Base-by-base conservation (phyloP, 2,797 vertebrate species). In the Muscicapa comitata region DNA sequence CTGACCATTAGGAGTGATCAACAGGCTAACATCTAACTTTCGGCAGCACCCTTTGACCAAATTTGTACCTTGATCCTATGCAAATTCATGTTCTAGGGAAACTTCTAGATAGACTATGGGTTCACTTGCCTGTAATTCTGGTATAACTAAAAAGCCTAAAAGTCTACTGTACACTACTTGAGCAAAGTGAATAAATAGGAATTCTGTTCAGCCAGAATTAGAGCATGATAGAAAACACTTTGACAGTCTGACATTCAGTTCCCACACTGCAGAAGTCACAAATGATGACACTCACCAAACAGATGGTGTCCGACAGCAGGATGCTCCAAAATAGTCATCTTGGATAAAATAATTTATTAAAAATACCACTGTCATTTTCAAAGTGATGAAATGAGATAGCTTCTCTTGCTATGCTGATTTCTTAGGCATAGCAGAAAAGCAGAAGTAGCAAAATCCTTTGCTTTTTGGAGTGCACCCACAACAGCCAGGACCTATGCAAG, bases 231-330 rank as follows among this genome's bases (percentile, higher is more conserved):
- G 86, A 97, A 94, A 95, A 82, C 0, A 8, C 93, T 88, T 84
- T 95, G 95, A 95, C 88, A 94, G 90, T 59, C 86, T 94, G 95
- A 96, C 89, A 94, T 94, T 96, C 95, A 87, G 67, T 85, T 96
- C 94, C 95, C 82, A 91, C 91, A 86, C 91, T 90, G 88, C 84
- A 95, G 94, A 96, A 97, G 68, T 88, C 95, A 96, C 81, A 91
- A 94, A 94, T 26, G 70, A 92, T 95, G 86, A 88, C 71, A 78
- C 43, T 95, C 91, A 89, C 78, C 75, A 94, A 91, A 86, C 95
- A 97, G 92, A 97, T 97, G 96, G 96, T 75, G 40, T 95, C 93
- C 79, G 21, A 95, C 93, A 96, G 94, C 93, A 96, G 92, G 91
- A 94, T 92, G 91, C 86, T 95, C 94, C 2, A 14, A 96, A 93